Base-by-base conservation (phyloP, 2,888 invertebrate genomes). In the Serrognathus titanus region DNA sequence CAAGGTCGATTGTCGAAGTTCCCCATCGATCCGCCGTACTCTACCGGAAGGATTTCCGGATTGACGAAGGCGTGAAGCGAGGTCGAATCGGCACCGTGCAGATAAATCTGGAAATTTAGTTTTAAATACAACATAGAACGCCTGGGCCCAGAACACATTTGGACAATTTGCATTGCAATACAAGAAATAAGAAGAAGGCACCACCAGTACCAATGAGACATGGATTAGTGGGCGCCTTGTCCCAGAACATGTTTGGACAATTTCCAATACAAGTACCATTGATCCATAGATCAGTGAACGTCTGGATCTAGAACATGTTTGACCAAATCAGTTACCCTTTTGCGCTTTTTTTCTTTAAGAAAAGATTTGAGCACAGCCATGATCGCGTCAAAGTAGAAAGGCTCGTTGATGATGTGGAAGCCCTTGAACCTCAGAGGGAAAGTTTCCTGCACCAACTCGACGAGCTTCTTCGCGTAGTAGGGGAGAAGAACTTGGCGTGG, bases 281-380 rank as follows among this genome's bases (percentile, higher is more conserved):
- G 16, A 16, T 16, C 16, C n/a, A n/a, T n/a, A n/a, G n/a, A n/a
- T n/a, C n/a, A n/a, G n/a, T n/a, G n/a, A n/a, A n/a, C n/a, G n/a
- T n/a, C n/a, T n/a, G n/a, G n/a, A n/a, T n/a, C n/a, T n/a, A n/a
- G n/a, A n/a, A n/a, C n/a, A n/a, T n/a, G n/a, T n/a, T n/a, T n/a
- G n/a, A n/a, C n/a, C n/a, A n/a, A n/a, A n/a, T n/a, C n/a, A n/a
- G n/a, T n/a, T n/a, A 90, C 89, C 78, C 90, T 83, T 69, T 81
- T 87, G 75, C 85, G 86, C 35, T 92, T 82, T 75, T 92, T 92
- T 66, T 90, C 89, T 66, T 85, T 83, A 63, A 92, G 83, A 71
- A 92, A 88, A 6, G 91, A 92, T 77, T 91, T 92, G 78, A 92
- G 89, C 76, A 92, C 85, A 58, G 85, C 80, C 90, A 76, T 75